These are phyloP conservation scores for Syncerus caffer DNA, from an alignment of 2,797 vertebrate species.

Conservation along the genomic window DNA sequence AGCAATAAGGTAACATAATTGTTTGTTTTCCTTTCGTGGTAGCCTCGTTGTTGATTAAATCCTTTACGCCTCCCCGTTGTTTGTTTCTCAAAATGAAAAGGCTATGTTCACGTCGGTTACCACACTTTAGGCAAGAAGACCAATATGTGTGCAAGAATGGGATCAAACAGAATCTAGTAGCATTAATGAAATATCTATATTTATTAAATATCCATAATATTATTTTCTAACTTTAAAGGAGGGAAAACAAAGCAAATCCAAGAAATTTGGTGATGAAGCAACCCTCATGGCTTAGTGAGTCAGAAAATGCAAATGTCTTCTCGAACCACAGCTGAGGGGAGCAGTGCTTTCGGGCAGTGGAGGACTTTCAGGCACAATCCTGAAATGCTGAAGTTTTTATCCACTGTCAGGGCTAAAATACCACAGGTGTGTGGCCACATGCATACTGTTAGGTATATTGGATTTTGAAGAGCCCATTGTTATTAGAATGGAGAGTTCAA, in stretches of 20 bases:
- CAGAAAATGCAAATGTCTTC: fast-evolving
- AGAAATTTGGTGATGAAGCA: background rate
- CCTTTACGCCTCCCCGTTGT: background rate
- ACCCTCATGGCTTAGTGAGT: background rate
- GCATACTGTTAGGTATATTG: background rate
- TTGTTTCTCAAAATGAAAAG: background rate
- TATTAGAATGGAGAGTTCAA: background rate
- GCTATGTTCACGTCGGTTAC: background rate
- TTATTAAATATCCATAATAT: background rate
- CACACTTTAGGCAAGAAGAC: background rate
- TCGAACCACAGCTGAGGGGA: background rate
- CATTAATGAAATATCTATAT: background rate
- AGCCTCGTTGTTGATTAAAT: background rate
- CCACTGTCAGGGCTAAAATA: background rate
- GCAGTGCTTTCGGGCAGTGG: fast-evolving
- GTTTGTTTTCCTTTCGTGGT: background rate
- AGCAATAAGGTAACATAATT: background rate
- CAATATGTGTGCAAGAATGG: background rate
- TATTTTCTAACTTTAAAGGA: background rate
- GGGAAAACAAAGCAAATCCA: background rate
- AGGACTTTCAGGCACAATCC: background rate
- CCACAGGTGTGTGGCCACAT: background rate
- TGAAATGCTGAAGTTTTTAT: background rate
- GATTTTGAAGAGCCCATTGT: background rate
- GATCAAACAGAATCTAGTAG: background rate